phyloP scores from a whole-genome alignment of 2,797 vertebrate genomes.

The Sebastes aleutianus region DNA sequence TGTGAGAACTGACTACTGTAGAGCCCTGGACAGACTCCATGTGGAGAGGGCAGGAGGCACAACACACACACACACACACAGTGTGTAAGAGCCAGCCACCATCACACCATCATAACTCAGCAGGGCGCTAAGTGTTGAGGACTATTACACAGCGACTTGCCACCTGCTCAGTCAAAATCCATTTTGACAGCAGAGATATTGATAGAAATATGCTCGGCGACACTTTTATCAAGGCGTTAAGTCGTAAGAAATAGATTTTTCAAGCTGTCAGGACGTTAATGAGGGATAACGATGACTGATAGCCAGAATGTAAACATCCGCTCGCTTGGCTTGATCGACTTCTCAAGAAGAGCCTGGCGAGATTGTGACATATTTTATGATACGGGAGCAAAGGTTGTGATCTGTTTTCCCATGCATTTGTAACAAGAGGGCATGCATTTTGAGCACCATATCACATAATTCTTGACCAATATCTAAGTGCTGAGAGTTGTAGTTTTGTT shows the following conservation, averaged over 20 bases:
- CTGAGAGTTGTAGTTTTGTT: not conserved
- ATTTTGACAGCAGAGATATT: conserved; percentile 29
- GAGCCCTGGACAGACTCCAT: conserved; percentile 65
- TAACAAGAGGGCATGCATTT: not conserved
- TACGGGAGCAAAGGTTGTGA: conserved; percentile 15
- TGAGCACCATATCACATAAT: not conserved
- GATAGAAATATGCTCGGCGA: conserved; percentile 25
- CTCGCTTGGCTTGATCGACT: conserved; percentile 17
- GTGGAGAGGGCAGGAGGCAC: conserved; percentile 23
- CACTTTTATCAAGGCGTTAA: conserved; percentile 30
- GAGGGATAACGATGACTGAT: conserved; percentile 43
- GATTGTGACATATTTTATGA: conserved; percentile 4
- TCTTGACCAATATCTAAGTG: not conserved
- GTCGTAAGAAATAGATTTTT: conserved; percentile 31
- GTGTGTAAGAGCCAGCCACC: not conserved
- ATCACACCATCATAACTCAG: conserved; percentile 19
- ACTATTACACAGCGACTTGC: conserved; percentile 3
- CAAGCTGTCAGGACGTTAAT: conserved; percentile 21
- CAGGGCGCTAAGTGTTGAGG: conserved; percentile 13
- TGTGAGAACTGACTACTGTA: conserved; percentile 80
- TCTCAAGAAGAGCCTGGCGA: not conserved
- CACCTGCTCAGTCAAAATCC: conserved; percentile 40
- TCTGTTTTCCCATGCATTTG: conserved; percentile 26
- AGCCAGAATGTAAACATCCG: conserved; percentile 48
- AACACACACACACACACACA: conserved; percentile 14